These are phyloP conservation scores for Fregetta grallaria DNA, from an alignment of 2,113 vertebrate genomes.

Conservation along the genomic window DNA sequence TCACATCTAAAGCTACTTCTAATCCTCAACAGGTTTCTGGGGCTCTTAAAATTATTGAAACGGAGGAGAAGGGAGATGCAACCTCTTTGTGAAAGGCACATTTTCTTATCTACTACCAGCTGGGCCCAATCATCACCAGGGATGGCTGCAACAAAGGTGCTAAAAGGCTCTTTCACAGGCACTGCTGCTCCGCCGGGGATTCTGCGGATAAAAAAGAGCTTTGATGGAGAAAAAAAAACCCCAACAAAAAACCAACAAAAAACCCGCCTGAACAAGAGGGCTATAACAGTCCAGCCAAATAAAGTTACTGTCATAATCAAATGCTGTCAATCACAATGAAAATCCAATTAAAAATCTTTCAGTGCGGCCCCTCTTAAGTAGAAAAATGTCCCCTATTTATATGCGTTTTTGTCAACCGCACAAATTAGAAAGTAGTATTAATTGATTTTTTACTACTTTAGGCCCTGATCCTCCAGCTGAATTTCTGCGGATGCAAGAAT, in stretches of 20 bases:
- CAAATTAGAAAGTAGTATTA: slow-evolving; percentile 69
- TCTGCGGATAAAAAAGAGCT: slow-evolving; percentile 64
- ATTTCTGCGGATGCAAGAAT: slow-evolving; percentile 20
- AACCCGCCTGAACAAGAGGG: slow-evolving; percentile 51
- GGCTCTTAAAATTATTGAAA: slow-evolving; percentile 77
- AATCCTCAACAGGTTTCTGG: slow-evolving; percentile 84
- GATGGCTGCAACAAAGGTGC: slow-evolving; percentile 88
- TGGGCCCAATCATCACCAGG: slow-evolving; percentile 83
- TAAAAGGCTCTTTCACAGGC: slow-evolving; percentile 92
- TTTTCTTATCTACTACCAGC: slow-evolving; percentile 86
- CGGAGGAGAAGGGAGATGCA: slow-evolving; percentile 52
- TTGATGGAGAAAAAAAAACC: slow-evolving; percentile 2
- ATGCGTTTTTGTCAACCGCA: slow-evolving; percentile 49
- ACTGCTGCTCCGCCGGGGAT: slow-evolving; percentile 79
- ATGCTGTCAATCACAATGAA: slow-evolving; percentile 83
- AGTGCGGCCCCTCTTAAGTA: slow-evolving; percentile 71
- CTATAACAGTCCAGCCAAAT: slow-evolving; percentile 78
- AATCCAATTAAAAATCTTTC: slow-evolving; percentile 80
- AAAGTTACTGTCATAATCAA: slow-evolving; percentile 82
- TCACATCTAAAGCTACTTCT: slow-evolving; percentile 83
- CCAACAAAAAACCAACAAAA: neutral
- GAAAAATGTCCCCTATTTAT: slow-evolving; percentile 72
- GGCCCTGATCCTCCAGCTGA: slow-evolving; percentile 39
- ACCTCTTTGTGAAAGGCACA: slow-evolving; percentile 83
- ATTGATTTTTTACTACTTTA: slow-evolving; percentile 62